Base-by-base conservation (phyloP, 2,113 vertebrate genomes). In the Monopterus albus region DNA sequence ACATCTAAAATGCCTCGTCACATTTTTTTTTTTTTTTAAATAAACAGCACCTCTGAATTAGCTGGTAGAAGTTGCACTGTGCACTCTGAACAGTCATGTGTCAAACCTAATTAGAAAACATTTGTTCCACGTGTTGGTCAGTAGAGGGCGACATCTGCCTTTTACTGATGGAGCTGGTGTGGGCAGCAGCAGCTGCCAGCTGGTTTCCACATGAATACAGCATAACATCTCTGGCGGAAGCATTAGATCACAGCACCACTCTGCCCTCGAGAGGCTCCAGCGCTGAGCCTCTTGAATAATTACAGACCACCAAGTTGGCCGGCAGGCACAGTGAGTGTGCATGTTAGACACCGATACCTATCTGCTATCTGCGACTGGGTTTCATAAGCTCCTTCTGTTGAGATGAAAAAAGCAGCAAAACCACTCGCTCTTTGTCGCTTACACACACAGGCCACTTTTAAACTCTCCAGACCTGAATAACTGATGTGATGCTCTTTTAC, bases 201-300 rank as follows among this genome's bases (percentile, higher is more conserved):
- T 68, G 58, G 68, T 53, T 75, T 75, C 65, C 62, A 85, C 61
- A 63, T 73, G 67, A 73, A 77, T 68, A 53, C 56, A 67, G 33
- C 14, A 59, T 70, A 79, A 77, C 51, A 50, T 58, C 49, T 55
- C 62, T 45, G 66, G 33, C 67, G 68, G 55, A 56, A 45, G 62
- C 63, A 75, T 62, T n/a, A 79, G 79, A 82, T 80, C 78, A 72
- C 59, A 71, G 61, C 29, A 15, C 43, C 20, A 23, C 61, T 75
- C 59, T 61, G 66, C 72, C 78, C 86, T 83, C 52, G 2, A 85
- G 2, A 85, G 50, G 55, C 42, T 78, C 3, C 47, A 74, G 67
- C 72, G 45, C 49, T 23, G 64, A 79, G 63, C 71, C 87, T 74
- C 81, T 72, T 75, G 64, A 87, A 91, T 87, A 83, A 87, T 89